Conservation (phyloP, 2,113 vertebrate species). For the Sula dactylatra region DNA sequence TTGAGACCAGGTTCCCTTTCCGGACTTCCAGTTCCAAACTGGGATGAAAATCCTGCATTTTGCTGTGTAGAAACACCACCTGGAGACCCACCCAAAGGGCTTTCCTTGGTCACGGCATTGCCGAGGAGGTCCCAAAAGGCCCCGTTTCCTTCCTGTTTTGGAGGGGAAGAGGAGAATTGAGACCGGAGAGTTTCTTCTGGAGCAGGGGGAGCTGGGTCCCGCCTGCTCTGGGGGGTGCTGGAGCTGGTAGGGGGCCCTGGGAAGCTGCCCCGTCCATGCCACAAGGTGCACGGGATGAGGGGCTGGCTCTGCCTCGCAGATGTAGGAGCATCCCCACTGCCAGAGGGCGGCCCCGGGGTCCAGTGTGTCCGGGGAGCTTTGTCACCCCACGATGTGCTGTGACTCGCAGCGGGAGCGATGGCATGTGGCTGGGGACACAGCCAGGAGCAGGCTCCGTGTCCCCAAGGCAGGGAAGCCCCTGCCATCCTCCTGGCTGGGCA, state of each 20-base stretch:
- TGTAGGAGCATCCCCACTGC: not conserved
- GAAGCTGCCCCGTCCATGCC: not conserved
- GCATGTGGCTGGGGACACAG: not conserved
- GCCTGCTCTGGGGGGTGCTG: not conserved
- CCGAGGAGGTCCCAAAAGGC: not conserved
- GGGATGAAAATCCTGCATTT: not conserved
- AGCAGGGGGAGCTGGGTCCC: not conserved
- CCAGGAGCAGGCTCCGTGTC: not conserved
- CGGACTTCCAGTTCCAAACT: not conserved
- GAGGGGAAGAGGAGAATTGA: not conserved
- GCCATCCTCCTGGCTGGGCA: not conserved
- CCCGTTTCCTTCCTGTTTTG: not conserved
- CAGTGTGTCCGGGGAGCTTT: accelerated
- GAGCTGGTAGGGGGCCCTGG: not conserved
- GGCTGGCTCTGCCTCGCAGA: not conserved
- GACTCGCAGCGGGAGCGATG: accelerated
- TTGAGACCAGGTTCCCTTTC: not conserved
- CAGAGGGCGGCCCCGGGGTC: accelerated
- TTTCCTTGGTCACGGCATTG: accelerated
- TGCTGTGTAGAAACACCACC: not conserved
- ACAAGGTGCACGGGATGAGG: accelerated
- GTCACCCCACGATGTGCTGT: not conserved
- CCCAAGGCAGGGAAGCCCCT: not conserved
- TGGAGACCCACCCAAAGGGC: not conserved
- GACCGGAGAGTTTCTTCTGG: not conserved